Evolutionary conservation across 2,888 invertebrate species (phyloP).

Genomic region (Drosophila kanekoi): DNA sequence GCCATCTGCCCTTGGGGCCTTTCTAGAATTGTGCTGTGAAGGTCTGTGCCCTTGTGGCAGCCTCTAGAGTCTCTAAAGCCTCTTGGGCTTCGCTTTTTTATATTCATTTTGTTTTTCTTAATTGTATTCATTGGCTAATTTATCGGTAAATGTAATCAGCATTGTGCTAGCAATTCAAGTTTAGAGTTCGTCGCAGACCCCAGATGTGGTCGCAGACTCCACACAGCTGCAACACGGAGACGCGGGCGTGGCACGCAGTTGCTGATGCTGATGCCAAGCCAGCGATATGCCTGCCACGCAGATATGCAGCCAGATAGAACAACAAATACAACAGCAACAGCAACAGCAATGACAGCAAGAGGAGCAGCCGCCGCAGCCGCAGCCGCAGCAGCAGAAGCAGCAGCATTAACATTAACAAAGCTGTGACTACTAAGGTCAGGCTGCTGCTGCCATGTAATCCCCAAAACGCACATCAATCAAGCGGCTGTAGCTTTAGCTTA

Average conservation of each 20-base stretch:
- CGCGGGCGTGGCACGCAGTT: constrained; percentile 66
- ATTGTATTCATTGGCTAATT: constrained; percentile 80
- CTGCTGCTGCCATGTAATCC: constrained; percentile 61
- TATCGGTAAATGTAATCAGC: constrained; percentile 79
- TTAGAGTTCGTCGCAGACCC: constrained; percentile 39
- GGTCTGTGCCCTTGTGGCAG: constrained; percentile 66
- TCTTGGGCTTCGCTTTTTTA: constrained; percentile 20
- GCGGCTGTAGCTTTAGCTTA: constrained; percentile 53
- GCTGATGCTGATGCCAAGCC: constrained; percentile 60
- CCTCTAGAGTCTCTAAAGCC: constrained; percentile 2
- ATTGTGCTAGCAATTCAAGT: constrained; percentile 68
- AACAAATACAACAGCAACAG: constrained; percentile 31
- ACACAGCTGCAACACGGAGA: constrained; percentile 52
- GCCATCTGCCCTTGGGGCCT: constrained; percentile 61
- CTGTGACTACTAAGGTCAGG: constrained; percentile 54
- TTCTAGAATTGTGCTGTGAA: constrained; percentile 63
- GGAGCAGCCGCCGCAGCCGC: constrained; percentile 11
- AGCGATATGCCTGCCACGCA: constrained; percentile 47
- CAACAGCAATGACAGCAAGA: constrained; percentile 21
- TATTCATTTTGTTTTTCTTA: constrained; percentile 49
- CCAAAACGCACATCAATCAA: constrained; percentile 73
- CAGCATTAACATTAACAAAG: constrained; percentile 18
- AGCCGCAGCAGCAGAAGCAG: constrained; percentile 22
- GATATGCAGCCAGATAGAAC: constrained; percentile 65
- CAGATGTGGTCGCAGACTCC: constrained; percentile 21